A percentile compares a stretch with the other conserved stretches of the same genome.
Conservation (phyloP, 2,888 invertebrate species). For the Zygaena filipendulae region DNA sequence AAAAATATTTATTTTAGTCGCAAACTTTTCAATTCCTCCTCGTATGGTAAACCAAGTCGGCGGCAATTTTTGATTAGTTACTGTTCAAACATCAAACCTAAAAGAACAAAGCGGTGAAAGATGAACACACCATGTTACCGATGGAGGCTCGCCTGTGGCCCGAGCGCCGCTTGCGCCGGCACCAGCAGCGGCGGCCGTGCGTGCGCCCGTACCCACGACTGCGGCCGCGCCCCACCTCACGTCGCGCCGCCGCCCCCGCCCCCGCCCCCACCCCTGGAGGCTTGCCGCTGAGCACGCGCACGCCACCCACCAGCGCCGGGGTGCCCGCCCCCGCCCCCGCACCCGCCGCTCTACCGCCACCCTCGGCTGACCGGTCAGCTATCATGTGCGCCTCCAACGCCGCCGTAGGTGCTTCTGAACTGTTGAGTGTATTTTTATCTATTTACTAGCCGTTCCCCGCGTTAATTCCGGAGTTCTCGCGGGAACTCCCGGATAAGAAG, state of each 20-base stretch:
- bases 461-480: no score
- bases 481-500: no score
- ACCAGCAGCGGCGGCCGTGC: constrained; percentile 47
- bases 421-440: no score
- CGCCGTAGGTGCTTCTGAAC: constrained; percentile 48
- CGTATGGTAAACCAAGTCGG: no score
- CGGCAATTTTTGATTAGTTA: no score
- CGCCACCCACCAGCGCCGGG: constrained; percentile 19
- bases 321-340: constrained; percentile 23
- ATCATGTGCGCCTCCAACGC: constrained; percentile 51
- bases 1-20: no score
- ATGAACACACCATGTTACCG: constrained; percentile 66
- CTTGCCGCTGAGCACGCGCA: constrained; percentile 18
- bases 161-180: constrained; percentile 54
- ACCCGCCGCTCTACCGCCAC: constrained; percentile 19
- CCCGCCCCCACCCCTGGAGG: no score
- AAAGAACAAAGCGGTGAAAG: constrained; percentile 45
- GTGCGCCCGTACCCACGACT: constrained; percentile 50
- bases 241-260: constrained; percentile 25
- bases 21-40: no score
- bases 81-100: no score
- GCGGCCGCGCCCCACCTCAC: constrained; percentile 39
- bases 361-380: constrained; percentile 49
- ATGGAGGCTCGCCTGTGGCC: constrained; percentile 54
- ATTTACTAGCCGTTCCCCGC: no score